These are phyloP conservation scores for Sebastes melanostomus DNA, from an alignment of 2,797 vertebrate species.

Conservation along the genomic window DNA sequence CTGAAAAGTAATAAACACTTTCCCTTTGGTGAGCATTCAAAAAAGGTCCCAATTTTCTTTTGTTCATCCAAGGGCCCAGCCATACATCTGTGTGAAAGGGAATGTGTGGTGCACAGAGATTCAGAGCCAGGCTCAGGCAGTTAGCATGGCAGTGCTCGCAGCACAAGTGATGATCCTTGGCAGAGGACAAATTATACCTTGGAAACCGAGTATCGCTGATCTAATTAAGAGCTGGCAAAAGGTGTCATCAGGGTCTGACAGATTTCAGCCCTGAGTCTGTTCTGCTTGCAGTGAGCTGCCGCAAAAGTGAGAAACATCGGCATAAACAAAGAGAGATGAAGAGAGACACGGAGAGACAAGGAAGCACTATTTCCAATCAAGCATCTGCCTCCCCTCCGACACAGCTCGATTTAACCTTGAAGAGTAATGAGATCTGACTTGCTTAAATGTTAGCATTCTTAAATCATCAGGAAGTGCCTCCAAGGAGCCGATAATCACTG, in stretches of 20 bases:
- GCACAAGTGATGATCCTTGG: conserved; percentile 44
- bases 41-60: conserved; percentile 38
- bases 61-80: conserved; percentile 24
- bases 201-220: conserved; percentile 59
- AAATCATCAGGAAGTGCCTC: conserved; percentile 86
- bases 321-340: conserved; percentile 64
- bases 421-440: conserved; percentile 88
- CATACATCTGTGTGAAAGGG: conserved; percentile 4
- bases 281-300: conserved; percentile 32
- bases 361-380: conserved; percentile 76
- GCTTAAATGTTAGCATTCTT: conserved; percentile 87
- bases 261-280: conserved; percentile 50
- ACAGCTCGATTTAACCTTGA: conserved; percentile 85
- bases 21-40: conserved; percentile 50
- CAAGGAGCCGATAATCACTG: conserved; percentile 85
- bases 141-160: conserved; percentile 20
- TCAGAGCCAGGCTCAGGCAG: conserved; percentile 15
- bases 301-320: conserved; percentile 41
- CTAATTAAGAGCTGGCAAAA: conserved; percentile 75
- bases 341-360: conserved; percentile 51
- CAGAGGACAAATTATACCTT: conserved; percentile 65
- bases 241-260: conserved; percentile 62
- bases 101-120: not conserved
- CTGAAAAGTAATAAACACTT: conserved; percentile 63
- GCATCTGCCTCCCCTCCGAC: conserved; percentile 72